Percentiles rank a stretch among this genome's conserved stretches.
Evolutionary conservation across 1,140 invertebrate species (phyloP).

Genomic region (Zeugodacus cucurbitae): DNA sequence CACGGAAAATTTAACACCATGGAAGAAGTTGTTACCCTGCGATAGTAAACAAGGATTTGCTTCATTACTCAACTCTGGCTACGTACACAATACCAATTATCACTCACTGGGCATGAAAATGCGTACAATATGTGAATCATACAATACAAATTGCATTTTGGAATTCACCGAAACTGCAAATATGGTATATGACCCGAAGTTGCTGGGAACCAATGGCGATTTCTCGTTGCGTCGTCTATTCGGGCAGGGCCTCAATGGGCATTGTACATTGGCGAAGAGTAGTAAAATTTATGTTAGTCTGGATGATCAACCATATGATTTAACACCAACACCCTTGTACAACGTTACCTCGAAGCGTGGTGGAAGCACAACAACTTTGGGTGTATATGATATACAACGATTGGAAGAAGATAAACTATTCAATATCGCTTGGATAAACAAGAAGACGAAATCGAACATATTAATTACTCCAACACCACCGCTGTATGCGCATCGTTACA

Average conservation of each 20-base stretch:
- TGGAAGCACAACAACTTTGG: constrained; percentile 74
- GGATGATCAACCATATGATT: constrained; percentile 54
- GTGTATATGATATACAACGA: constrained; percentile 75
- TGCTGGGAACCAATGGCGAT: constrained; percentile 72
- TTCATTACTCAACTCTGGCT: constrained; percentile 88
- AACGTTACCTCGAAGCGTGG: constrained; percentile 73
- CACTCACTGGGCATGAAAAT: constrained; percentile 91
- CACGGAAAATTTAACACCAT: constrained; percentile 98
- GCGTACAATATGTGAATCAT: constrained; percentile 77
- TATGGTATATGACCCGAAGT: constrained; percentile 84
- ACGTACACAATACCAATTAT: constrained; percentile 93
- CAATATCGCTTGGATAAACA: constrained; percentile 72
- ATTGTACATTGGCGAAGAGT: constrained; percentile 81
- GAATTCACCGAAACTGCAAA: constrained; percentile 87
- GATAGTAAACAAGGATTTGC: constrained; percentile 86
- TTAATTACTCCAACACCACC: constrained; percentile 73
- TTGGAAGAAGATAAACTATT: constrained; percentile 69
- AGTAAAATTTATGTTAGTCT: constrained; percentile 84
- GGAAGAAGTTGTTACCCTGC: constrained; percentile 96
- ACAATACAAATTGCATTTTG: constrained; percentile 73
- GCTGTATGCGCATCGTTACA: constrained; percentile 82
- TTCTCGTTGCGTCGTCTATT: constrained; percentile 91
- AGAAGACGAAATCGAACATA: constrained; percentile 64
- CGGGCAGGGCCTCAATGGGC: constrained; percentile 80
- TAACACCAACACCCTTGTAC: constrained; percentile 71